These are phyloP conservation scores for Scalopus aquaticus DNA, from an alignment of 2,113 vertebrate genomes.

Conservation along the genomic window DNA sequence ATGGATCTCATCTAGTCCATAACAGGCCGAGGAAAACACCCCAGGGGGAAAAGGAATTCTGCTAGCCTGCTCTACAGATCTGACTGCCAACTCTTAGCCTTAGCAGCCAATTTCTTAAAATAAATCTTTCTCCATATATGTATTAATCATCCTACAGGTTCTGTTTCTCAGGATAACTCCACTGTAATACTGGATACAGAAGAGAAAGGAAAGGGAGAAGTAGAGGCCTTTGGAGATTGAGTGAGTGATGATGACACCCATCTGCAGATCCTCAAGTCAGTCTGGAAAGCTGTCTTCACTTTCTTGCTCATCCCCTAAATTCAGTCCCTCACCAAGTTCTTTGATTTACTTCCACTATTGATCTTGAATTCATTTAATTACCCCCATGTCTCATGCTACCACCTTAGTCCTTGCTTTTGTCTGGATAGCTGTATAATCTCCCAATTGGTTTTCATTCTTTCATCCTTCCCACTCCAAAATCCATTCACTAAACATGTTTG, in stretches of 20 bases:
- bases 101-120: conserved; percentile 20
- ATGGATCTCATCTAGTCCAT: not conserved
- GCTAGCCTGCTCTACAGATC: not conserved
- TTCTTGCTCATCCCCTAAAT: not conserved
- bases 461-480: not conserved
- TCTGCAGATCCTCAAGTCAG: not conserved
- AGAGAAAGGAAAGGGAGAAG: not conserved
- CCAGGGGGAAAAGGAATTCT: not conserved
- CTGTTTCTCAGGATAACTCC: conserved; percentile 2
- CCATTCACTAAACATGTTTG: not conserved
- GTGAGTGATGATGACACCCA: not conserved
- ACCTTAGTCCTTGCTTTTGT: not conserved
- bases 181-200: not conserved
- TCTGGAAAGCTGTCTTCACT: not conserved
- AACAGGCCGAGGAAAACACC: not conserved
- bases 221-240: not conserved
- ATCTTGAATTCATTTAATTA: not conserved
- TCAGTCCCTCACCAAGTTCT: not conserved
- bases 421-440: not conserved
- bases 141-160: not conserved
- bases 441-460: not conserved
- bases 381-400: not conserved
- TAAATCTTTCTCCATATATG: not conserved
- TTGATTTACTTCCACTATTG: not conserved
- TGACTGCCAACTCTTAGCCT: not conserved